Percentiles rank a stretch among this genome's conserved stretches.
phyloP scores from a whole-genome alignment of 2,797 vertebrate genomes.

The Adelosebastes latens region DNA sequence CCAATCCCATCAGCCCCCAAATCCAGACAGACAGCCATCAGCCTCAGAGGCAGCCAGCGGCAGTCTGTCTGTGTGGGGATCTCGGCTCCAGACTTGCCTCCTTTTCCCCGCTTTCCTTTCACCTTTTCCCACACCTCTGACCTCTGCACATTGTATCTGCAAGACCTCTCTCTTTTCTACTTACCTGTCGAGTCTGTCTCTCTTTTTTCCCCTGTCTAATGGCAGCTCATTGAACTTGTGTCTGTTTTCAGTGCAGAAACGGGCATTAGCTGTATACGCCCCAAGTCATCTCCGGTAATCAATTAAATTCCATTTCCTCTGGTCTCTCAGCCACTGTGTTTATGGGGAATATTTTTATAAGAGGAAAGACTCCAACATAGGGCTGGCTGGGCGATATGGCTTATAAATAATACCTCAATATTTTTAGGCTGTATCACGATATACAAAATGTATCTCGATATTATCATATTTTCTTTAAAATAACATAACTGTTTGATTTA shows the following conservation, averaged over 20 bases:
- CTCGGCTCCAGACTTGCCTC: not conserved
- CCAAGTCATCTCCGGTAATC: slow-evolving; percentile 20
- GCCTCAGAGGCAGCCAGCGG: slow-evolving; percentile 23
- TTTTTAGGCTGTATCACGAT: too few relatives aligned
- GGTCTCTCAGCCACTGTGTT: not conserved
- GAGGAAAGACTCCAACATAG: not conserved
- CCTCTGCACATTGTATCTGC: not conserved
- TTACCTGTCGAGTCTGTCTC: not conserved
- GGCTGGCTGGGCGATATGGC: too few relatives aligned
- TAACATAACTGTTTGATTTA: too few relatives aligned
- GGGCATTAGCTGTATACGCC: slow-evolving; percentile 15
- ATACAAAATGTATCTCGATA: too few relatives aligned
- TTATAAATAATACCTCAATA: too few relatives aligned
- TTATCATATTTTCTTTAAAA: too few relatives aligned
- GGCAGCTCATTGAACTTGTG: slow-evolving; percentile 1
- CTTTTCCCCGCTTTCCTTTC: slow-evolving; percentile 13
- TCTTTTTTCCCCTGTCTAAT: not conserved
- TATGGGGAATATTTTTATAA: slow-evolving; percentile 3
- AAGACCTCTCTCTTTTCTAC: not conserved
- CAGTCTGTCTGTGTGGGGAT: slow-evolving; percentile 29
- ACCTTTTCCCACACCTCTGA: not conserved
- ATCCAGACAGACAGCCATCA: slow-evolving; percentile 45
- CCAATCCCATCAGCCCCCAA: slow-evolving; percentile 34
- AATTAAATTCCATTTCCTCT: slow-evolving; percentile 48
- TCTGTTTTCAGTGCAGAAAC: not conserved